Evolutionary conservation across 2,113 vertebrate genomes (phyloP).

Genomic region (Callipepla californica): DNA sequence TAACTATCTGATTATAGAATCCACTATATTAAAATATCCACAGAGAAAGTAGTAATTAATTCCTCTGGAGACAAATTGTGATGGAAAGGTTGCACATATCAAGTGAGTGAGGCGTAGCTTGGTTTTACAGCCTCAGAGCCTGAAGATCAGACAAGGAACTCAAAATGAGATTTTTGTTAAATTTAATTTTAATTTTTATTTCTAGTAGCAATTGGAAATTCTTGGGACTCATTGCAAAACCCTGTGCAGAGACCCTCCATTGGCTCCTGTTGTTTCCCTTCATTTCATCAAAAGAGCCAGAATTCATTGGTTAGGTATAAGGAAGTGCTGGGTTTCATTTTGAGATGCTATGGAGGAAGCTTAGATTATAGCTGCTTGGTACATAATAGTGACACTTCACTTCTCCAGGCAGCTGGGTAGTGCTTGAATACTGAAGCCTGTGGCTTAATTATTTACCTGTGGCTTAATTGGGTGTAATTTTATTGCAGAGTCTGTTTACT

Average conservation of each 20-base stretch:
- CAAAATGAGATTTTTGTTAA: background rate
- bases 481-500: constrained; percentile 59
- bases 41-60: background rate
- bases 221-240: background rate
- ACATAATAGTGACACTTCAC: constrained; percentile 38
- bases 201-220: background rate
- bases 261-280: background rate
- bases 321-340: constrained; percentile 14
- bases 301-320: background rate
- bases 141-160: background rate
- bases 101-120: background rate
- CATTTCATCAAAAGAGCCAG: background rate
- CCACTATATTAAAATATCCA: background rate
- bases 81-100: background rate
- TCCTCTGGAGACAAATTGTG: background rate
- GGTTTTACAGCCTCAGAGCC: background rate
- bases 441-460: constrained; percentile 67
- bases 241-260: background rate
- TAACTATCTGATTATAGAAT: background rate
- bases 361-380: background rate
- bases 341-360: constrained; percentile 45
- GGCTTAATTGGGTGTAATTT: constrained; percentile 61
- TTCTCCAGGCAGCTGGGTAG: constrained; percentile 42
- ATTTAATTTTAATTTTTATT: background rate
- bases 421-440: constrained; percentile 42